phyloP scores from a whole-genome alignment of 2,113 vertebrate genomes.

The Xyrauchen texanus region DNA sequence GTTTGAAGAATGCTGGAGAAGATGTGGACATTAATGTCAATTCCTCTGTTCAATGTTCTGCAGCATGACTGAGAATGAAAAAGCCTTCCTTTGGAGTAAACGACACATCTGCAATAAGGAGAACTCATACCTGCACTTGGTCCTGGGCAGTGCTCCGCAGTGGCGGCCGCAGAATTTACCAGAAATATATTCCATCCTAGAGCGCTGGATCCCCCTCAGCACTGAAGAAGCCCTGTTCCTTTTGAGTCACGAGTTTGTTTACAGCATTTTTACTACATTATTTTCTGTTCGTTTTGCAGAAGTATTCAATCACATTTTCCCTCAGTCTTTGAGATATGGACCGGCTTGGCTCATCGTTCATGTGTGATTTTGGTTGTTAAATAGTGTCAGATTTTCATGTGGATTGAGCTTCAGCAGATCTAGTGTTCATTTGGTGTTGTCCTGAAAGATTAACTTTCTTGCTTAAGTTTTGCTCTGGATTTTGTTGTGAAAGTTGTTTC shows the following conservation, averaged over 20 bases:
- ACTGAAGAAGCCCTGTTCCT: slow-evolving; percentile 82
- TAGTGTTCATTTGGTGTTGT: too few species aligned
- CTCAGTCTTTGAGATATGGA: background rate
- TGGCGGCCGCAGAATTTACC: slow-evolving; percentile 75
- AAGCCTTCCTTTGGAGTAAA: slow-evolving; percentile 81
- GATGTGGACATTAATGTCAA: background rate
- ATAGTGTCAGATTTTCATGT: too few species aligned
- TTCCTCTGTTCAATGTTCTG: slow-evolving; percentile 1
- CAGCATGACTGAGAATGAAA: slow-evolving; percentile 83
- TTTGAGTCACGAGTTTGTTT: slow-evolving; percentile 77
- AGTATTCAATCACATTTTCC: too few species aligned
- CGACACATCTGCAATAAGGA: slow-evolving; percentile 68
- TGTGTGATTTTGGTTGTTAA: too few species aligned
- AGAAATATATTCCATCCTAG: slow-evolving; percentile 76
- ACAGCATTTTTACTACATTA: background rate
- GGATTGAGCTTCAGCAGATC: too few species aligned
- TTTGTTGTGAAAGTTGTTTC: too few species aligned
- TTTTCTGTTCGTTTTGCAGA: background rate
- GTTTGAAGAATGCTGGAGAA: too few species aligned
- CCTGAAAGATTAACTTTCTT: too few species aligned
- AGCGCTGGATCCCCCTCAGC: slow-evolving; percentile 74
- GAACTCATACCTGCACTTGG: slow-evolving; percentile 77
- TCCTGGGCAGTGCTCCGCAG: slow-evolving; percentile 77
- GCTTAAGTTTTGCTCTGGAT: too few species aligned
- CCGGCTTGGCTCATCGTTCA: too few species aligned